These are phyloP conservation scores for Elephantulus edwardii DNA, from an alignment of 2,113 vertebrate species.

Conservation along the genomic window DNA sequence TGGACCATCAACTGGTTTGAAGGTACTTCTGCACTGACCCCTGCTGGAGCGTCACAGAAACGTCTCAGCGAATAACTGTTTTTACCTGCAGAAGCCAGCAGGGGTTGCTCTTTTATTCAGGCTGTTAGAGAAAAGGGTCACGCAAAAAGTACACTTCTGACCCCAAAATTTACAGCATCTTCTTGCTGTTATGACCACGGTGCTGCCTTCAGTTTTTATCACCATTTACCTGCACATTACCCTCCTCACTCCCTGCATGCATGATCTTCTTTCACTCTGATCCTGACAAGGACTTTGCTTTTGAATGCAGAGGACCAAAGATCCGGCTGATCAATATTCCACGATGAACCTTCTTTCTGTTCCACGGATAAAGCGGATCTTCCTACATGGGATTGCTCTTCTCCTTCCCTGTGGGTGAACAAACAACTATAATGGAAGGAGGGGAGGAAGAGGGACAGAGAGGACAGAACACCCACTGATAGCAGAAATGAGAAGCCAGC, in stretches of 20 bases:
- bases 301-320: not conserved
- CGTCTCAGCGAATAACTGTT: not conserved
- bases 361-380: not conserved
- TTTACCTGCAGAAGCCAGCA: not conserved
- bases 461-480: not conserved
- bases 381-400: not conserved
- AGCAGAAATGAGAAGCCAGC: not conserved
- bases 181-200: no score
- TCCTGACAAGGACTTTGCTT: not conserved
- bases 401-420: not conserved
- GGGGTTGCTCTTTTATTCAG: constrained; percentile 30
- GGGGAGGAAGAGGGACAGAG: not conserved
- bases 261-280: not conserved
- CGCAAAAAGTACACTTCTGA: not conserved
- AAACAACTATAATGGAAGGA: no score
- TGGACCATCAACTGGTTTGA: rapidly evolving
- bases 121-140: not conserved
- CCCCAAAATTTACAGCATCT: no score
- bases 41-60: not conserved
- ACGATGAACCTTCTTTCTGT: not conserved
- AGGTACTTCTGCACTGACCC: constrained; percentile 44
- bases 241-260: not conserved
- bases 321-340: not conserved
- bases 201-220: not conserved
- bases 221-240: not conserved